These are phyloP conservation scores for Crotalus helleri DNA, from an alignment of 2,113 vertebrate genomes.

Conservation along the genomic window DNA sequence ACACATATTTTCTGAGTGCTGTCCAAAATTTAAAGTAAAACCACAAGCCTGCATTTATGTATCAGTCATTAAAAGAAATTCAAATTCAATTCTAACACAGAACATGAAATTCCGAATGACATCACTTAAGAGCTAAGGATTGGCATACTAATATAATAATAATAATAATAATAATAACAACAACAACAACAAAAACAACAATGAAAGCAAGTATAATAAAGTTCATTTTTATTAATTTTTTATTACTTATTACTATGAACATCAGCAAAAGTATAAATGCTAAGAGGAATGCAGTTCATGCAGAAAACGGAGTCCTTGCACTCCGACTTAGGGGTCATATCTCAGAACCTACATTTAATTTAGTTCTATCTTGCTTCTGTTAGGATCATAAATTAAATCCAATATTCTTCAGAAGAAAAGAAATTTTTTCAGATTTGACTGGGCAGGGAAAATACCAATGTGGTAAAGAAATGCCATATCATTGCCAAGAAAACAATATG, in stretches of 20 bases:
- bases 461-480: not conserved
- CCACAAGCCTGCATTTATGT: constrained; percentile 19
- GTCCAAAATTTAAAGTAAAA: constrained; percentile 10
- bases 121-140: constrained; percentile 24
- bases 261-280: not conserved
- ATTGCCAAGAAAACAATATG: not conserved
- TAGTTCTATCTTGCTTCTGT: not conserved
- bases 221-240: not conserved
- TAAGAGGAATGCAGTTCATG: not conserved
- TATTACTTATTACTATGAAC: not conserved
- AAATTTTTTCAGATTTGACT: not conserved
- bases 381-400: too few relatives aligned
- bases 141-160: not conserved
- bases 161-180: too few relatives aligned
- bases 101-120: constrained; percentile 27
- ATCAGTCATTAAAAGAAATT: not conserved
- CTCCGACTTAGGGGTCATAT: not conserved
- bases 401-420: too few relatives aligned
- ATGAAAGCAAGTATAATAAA: constrained; percentile 13
- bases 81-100: constrained; percentile 22
- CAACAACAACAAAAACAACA: not conserved
- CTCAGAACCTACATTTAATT: too few relatives aligned
- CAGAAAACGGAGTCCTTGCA: not conserved
- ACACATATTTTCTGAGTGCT: too few relatives aligned
- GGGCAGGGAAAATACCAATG: not conserved